Percentiles rank a stretch among this genome's conserved stretches.
Evolutionary conservation across 2,888 invertebrate species (phyloP).

Genomic region (Girardia tigrina): DNA sequence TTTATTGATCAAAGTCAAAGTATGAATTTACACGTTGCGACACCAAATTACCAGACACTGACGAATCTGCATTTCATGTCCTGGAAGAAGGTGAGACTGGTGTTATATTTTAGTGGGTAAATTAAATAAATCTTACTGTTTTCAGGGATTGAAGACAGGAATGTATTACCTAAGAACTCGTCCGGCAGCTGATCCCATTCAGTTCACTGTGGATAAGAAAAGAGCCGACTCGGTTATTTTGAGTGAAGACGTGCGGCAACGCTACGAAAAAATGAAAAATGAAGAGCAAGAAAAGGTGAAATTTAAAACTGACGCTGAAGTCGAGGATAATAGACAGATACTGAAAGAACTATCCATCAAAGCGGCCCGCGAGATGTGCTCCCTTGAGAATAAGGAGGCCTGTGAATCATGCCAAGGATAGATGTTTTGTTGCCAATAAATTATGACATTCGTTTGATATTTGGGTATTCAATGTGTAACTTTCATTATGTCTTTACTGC

Average conservation of each 20-base stretch:
- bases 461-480: too few species aligned
- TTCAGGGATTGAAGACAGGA: conserved; percentile 76
- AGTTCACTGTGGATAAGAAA: conserved; percentile 86
- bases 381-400: too few species aligned
- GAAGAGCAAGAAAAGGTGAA: too few species aligned
- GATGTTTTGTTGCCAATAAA: too few species aligned
- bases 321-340: too few species aligned
- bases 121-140: conserved; percentile 39
- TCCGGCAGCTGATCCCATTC: conserved; percentile 85
- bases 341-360: too few species aligned
- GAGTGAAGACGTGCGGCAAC: not conserved
- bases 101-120: not conserved
- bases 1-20: conserved; percentile 98
- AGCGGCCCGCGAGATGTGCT: too few species aligned
- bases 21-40: conserved; percentile 86
- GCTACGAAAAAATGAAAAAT: too few species aligned
- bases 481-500: too few species aligned
- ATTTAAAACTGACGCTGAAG: too few species aligned
- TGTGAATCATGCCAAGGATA: too few species aligned
- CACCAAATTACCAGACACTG: conserved; percentile 77
- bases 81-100: conserved; percentile 77
- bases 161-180: conserved; percentile 96
- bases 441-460: too few species aligned
- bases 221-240: conserved; percentile 46
- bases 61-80: conserved; percentile 96